Evolutionary conservation across 2,797 vertebrate species (phyloP), one percentile per base, ranked within the genome.

Genomic region (Sus cebifrons): DNA sequence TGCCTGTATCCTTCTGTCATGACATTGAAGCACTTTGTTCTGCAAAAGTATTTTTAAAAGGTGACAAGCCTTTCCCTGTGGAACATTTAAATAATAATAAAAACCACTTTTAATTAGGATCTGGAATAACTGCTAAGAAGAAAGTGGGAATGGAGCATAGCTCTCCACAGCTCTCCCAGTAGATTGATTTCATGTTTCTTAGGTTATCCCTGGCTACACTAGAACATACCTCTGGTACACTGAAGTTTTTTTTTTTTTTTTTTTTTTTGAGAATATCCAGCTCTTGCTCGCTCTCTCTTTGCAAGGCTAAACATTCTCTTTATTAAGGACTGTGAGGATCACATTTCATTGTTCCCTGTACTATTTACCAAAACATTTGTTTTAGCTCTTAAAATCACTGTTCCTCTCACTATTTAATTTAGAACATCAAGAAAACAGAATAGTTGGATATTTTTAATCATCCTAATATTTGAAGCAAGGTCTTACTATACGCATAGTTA

Each of bases 81-180:
- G 86, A 88, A 54, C 52, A 85, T 96, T 98, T 97, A 96, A 98
- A 96, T 93, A 94, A 95, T 86, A 93, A 85, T 85, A 71, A 96
- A 95, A 92, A 86, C 82, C 70, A 92, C 40, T 94, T 97, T 82
- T 95, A 95, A 94, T 97, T 94, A 96, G 86, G 44, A 89, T 94
- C 75, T 95, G 82, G 79, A 77, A 83, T 77, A 79, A 78, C 73
- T 73, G 27, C 86, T 81, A 49, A 85, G 92, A 83, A 90, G 81
- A 85, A 54, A 79, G 81, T 56, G 17, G 25, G 7, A 32, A 54
- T 3, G 40, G 52, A 85, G n/a, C n/a, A 15, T 2, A 56, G 84
- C n/a, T 71, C 20, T 73, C 32, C 23, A 58, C 1, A 62, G 36
- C 29, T 67, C 64, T 81, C 68, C 15, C 16, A 56, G 32, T 2